These are phyloP conservation scores for Zoanthus sansibaricus DNA, from an alignment of 92 coral and sea anemone species.

Conservation along the genomic window DNA sequence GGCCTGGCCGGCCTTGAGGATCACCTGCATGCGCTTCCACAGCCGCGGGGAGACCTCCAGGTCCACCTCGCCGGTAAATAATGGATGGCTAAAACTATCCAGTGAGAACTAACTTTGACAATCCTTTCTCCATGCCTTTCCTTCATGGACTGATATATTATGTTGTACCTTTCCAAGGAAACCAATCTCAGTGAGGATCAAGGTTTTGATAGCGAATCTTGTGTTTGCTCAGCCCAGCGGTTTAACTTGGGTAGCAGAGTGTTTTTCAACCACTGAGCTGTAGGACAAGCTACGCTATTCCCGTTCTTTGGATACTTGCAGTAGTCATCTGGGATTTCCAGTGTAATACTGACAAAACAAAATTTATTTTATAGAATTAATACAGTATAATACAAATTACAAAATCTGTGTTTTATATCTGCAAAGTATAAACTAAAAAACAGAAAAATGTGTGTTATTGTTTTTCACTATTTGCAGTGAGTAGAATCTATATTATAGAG, in stretches of 20 bases:
- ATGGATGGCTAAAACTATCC: no score
- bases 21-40: no score
- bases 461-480: no score
- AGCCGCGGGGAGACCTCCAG: no score
- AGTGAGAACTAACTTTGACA: slow-evolving; percentile 77
- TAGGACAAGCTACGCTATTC: slow-evolving; percentile 83
- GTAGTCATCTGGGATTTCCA: slow-evolving; percentile 9
- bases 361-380: no score
- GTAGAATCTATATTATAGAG: no score
- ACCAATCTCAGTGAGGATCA: slow-evolving; percentile 83
- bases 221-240: slow-evolving; percentile 86
- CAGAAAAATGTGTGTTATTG: no score
- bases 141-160: slow-evolving; percentile 82
- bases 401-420: no score
- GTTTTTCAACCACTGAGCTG: slow-evolving; percentile 85
- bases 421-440: no score
- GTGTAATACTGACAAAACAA: slow-evolving; percentile 11
- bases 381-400: no score
- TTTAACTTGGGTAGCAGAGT: slow-evolving; percentile 87
- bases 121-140: slow-evolving; percentile 81
- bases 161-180: slow-evolving; percentile 82
- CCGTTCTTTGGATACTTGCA: neutral
- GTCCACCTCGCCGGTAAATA: no score
- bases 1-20: no score
- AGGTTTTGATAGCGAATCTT: slow-evolving; percentile 45